A percentile compares a stretch with the other conserved stretches of the same genome.
phyloP scores from a whole-genome alignment of 2,113 vertebrate species.

The Antechinus flavipes region DNA sequence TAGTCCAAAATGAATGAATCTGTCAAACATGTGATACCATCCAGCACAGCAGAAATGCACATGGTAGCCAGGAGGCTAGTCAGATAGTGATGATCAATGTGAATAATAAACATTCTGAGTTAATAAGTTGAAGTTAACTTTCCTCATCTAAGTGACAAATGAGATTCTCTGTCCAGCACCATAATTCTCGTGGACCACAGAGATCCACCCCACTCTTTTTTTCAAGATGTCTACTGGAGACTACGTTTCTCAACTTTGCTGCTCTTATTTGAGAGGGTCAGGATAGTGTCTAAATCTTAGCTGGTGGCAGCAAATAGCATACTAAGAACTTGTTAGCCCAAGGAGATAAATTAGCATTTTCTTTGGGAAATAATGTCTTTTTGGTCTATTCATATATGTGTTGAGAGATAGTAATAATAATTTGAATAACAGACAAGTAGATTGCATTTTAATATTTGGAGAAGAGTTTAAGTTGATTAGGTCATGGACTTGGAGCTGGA shows the following conservation, averaged over 20 bases:
- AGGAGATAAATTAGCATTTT: background rate
- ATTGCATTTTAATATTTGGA: background rate
- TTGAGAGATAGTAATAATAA: background rate
- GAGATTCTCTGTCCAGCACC: constrained; percentile 23
- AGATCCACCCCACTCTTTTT: background rate
- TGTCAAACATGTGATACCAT: background rate
- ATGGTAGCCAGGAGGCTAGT: background rate
- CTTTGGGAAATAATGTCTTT: background rate
- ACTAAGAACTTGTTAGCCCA: background rate
- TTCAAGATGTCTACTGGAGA: background rate
- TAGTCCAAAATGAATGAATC: background rate
- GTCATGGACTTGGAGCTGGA: no score
- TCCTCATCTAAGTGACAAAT: background rate
- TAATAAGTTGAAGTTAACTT: constrained; percentile 4
- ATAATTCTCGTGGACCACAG: background rate
- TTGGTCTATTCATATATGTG: background rate
- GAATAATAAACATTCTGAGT: constrained; percentile 33
- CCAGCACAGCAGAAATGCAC: background rate
- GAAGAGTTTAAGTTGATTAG: background rate
- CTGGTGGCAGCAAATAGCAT: constrained; percentile 30
- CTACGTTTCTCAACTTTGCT: background rate
- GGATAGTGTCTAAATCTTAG: constrained; percentile 28
- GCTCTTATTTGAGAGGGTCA: background rate
- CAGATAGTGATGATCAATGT: background rate
- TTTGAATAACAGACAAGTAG: background rate